A percentile compares a stretch with the other conserved stretches of the same genome.
These are phyloP conservation scores for Urechis unicinctus DNA, from an alignment of 2,888 invertebrate species.

Conservation along the genomic window DNA sequence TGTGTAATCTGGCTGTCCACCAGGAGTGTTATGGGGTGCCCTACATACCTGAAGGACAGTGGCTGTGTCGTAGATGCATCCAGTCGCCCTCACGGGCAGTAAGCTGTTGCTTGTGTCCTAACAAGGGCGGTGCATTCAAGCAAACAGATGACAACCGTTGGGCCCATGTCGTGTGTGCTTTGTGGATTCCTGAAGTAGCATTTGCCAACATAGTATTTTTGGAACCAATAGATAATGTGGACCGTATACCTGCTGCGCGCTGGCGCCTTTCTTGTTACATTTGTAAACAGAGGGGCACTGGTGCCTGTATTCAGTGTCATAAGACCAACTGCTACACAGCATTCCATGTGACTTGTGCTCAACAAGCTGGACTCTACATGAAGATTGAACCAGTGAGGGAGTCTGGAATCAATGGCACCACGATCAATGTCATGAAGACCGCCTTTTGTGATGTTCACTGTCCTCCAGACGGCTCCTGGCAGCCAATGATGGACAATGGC, in stretches of 20 bases:
- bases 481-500: conserved; percentile 30
- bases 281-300: conserved; percentile 67
- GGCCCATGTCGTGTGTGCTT: conserved; percentile 97
- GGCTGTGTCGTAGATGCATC: conserved; percentile 91
- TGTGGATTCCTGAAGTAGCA: conserved; percentile 94
- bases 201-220: conserved; percentile 93
- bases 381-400: conserved; percentile 80
- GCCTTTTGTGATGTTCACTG: conserved; percentile 95
- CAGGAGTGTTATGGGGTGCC: conserved; percentile 97
- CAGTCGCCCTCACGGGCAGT: conserved; percentile 91
- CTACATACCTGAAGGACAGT: conserved; percentile 94
- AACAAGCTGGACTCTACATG: conserved; percentile 71
- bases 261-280: conserved; percentile 97
- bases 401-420: conserved; percentile 12
- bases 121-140: conserved; percentile 96
- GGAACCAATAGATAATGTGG: conserved; percentile 96
- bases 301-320: conserved; percentile 97
- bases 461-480: conserved; percentile 57
- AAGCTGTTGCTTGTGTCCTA: conserved; percentile 95
- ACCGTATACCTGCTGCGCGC: conserved; percentile 88
- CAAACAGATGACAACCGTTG: conserved; percentile 91
- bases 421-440: conserved; percentile 69
- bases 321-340: conserved; percentile 93
- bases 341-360: conserved; percentile 98
- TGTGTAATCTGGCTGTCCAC: conserved; percentile 98